A percentile compares a stretch with the other conserved stretches of the same genome.
phyloP scores from a whole-genome alignment of 1,140 invertebrate genomes.

The Asobara japonica region DNA sequence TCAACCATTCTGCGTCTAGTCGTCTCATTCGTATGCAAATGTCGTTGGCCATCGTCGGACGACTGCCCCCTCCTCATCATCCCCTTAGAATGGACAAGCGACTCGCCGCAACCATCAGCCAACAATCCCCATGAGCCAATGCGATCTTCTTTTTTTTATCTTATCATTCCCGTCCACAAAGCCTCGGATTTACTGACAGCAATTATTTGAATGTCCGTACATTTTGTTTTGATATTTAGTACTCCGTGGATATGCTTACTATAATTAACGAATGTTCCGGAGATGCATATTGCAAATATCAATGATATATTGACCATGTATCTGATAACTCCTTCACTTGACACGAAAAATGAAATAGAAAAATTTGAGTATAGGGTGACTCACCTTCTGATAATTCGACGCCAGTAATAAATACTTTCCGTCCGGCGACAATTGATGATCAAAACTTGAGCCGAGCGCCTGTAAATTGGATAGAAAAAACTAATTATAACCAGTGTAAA shows the following conservation, averaged over 20 bases:
- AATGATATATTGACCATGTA: too few species aligned
- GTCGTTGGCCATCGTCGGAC: slow-evolving; percentile 34
- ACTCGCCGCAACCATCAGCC: not conserved
- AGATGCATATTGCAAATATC: too few species aligned
- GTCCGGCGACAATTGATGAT: slow-evolving; percentile 68
- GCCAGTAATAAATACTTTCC: slow-evolving; percentile 67
- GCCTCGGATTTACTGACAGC: not conserved
- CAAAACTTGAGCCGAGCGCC: slow-evolving; percentile 61
- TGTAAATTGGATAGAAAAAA: slow-evolving; percentile 47
- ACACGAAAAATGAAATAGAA: too few species aligned
- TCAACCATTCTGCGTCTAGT: slow-evolving; percentile 37
- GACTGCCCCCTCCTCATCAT: not conserved
- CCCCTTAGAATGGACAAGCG: not conserved
- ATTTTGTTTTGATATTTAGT: too few species aligned
- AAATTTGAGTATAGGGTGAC: slow-evolving; percentile 16
- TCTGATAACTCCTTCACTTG: too few species aligned
- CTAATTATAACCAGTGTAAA: slow-evolving; percentile 8
- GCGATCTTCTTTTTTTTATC: not conserved
- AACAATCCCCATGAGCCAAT: not conserved
- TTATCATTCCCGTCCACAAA: not conserved
- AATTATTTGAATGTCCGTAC: too few species aligned
- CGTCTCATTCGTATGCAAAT: slow-evolving; percentile 54
- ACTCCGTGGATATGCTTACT: too few species aligned
- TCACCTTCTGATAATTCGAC: slow-evolving; percentile 69
- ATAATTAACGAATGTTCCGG: too few species aligned